Percentiles rank a stretch among this genome's conserved stretches.
Conservation (phyloP, 2,888 invertebrate species). For the Hedychridium roseum region DNA sequence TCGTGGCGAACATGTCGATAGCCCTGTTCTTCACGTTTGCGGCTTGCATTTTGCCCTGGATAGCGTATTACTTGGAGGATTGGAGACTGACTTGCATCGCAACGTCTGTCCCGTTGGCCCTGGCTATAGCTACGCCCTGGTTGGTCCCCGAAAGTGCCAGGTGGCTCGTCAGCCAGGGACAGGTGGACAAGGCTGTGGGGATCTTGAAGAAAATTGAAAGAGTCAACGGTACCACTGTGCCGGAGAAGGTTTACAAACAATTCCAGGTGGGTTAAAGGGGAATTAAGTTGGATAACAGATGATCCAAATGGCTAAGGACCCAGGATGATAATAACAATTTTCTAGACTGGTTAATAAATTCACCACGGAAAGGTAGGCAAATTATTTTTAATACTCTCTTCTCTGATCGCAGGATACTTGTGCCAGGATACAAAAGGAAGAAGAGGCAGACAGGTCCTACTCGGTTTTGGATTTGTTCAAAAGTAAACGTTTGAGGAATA, state of each 20-base stretch:
- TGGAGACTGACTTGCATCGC: slow-evolving; percentile 82
- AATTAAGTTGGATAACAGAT: no score
- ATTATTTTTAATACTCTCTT: no score
- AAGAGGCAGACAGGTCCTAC: slow-evolving; percentile 74
- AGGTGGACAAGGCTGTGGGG: slow-evolving; percentile 78
- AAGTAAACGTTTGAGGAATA: slow-evolving; percentile 78
- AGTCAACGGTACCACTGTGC: slow-evolving; percentile 79
- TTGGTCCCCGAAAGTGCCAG: slow-evolving; percentile 86
- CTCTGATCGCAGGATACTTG: slow-evolving; percentile 65
- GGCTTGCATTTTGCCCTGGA: slow-evolving; percentile 83
- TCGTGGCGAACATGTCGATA: slow-evolving; percentile 91
- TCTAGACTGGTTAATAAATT: no score
- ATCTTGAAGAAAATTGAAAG: slow-evolving; percentile 83
- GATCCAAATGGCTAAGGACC: no score
- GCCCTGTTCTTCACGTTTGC: slow-evolving; percentile 87
- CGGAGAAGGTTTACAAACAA: slow-evolving; percentile 76
- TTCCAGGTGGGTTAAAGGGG: slow-evolving; percentile 80
- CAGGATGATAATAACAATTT: no score
- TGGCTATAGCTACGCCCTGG: slow-evolving; percentile 78
- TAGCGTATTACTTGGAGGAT: slow-evolving; percentile 80
- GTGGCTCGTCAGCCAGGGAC: slow-evolving; percentile 88
- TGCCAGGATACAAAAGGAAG: slow-evolving; percentile 74
- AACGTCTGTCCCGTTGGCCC: slow-evolving; percentile 79
- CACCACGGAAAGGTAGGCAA: no score
- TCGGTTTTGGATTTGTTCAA: slow-evolving; percentile 83